Evolutionary conservation across 2,797 vertebrate species (phyloP), one percentile per base, ranked within the genome.

Genomic region (Chaenodraco wilsoni): DNA sequence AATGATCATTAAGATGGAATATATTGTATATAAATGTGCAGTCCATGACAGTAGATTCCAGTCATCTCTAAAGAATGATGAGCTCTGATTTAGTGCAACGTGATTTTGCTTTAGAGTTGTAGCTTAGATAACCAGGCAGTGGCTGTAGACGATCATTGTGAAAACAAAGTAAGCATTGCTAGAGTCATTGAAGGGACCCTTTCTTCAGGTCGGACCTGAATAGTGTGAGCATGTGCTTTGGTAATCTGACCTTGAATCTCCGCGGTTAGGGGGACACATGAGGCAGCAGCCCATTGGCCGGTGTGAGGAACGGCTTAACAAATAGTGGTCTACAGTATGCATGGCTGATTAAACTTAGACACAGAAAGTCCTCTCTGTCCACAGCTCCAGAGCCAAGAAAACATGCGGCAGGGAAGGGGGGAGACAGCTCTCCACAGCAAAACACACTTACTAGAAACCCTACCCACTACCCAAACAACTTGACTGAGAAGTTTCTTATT

Each of bases 361-460:
- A 88, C 66, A 88, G 81, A 91, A 89, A 86, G 88, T 62, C 79
- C 79, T 84, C 71, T 91, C 88, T 86, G 87, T 89, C 65, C 83
- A 86, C 52, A 33, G 43, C 65, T 72, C 76, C 16, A 12, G 65
- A 23, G 75, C 80, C 79, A 19, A 46, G 76, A 83, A 89, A 90
- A 89, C 91, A 91, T 80, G 84, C 67, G 69, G 88, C n/a, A 37
- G 41, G 79, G 73, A 77, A 82, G 70, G 87, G 57, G 68, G 84
- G 84, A 85, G 87, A 63, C 64, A 23, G 65, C 81, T 66, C 79
- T 65, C 66, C 72, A 58, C 74, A 66, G 66, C 66, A 61, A 76
- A 85, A 85, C 78, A 88, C 83, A 65, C 84, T 72, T 51, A 79
- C 75, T 87, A 87, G 85, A 88, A 90, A 88, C 79, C 69, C 79